Evolutionary conservation across 2,888 invertebrate genomes (phyloP), one percentile per base, ranked within the genome.

Genomic region (Megalurothrips usitatus): DNA sequence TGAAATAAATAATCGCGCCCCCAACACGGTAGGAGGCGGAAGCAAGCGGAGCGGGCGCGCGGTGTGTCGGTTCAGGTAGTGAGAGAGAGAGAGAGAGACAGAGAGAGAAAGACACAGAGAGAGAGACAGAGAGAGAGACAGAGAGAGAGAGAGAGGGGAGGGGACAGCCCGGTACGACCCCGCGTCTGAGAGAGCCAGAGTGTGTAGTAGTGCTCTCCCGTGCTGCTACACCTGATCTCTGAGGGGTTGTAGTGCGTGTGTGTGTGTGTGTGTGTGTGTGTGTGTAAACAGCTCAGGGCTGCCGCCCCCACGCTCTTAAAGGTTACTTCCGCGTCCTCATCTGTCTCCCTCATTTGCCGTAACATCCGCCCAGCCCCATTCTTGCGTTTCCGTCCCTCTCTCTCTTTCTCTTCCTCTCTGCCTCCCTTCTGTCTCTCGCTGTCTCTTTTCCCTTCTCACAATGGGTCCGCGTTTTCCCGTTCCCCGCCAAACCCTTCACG

Each of bases 311-410:
- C 11, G 68, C 68, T 75, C 68, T 75, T 75, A 58, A 17, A 58
- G 58, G 58, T 58, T 58, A 75, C 68, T 75, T 75, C 68, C 68
- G 68, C 68, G 68, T 75, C 68, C 68, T 75, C 68, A 75, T 75
- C 68, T 75, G 68, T 75, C 68, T 75, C 68, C 68, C 68, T 75
- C 68, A 75, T 75, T 75, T 75, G 68, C 68, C 68, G 68, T 75
- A 75, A 75, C 68, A 75, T 75, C 26, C 68, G 68, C 68, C 68
- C 9, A 4, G 23, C 26, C 26, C 23, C 23, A 8, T n/a, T 23
- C 63, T 63, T 63, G 23, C 26, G 23, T 12, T 58, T 12, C 68
- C 23, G 23, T 75, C 68, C 23, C 68, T 68, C 68, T 75, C 68
- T 75, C 52, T 52, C 52, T 52, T 19, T 3, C 52, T 52, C 52